These are phyloP conservation scores for Tenthredo distinguenda DNA, from an alignment of 2,888 invertebrate genomes.

Conservation along the genomic window DNA sequence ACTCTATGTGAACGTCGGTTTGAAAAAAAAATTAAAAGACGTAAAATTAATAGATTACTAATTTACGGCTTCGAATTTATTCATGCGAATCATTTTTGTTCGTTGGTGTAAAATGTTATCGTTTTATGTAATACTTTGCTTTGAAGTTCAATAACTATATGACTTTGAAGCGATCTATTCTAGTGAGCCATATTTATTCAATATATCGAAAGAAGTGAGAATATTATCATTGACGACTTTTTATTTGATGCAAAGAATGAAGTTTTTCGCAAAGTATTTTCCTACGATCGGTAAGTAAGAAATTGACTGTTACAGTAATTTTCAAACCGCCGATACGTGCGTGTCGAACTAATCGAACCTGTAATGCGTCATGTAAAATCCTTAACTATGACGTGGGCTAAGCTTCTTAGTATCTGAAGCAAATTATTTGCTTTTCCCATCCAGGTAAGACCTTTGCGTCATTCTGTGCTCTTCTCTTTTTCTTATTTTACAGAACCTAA, in stretches of 20 bases:
- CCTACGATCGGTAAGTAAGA: constrained; percentile 25
- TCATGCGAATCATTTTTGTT: neutral
- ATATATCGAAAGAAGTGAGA: neutral
- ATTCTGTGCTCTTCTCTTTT: neutral
- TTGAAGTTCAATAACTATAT: neutral
- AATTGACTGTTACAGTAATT: neutral
- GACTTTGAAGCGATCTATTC: too few species aligned
- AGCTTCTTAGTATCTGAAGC: neutral
- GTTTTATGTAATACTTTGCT: neutral
- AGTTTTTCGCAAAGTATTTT: neutral
- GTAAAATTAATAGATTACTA: neutral
- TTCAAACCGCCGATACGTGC: neutral
- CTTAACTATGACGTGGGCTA: constrained; percentile 1
- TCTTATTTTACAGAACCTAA: neutral
- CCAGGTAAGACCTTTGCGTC: neutral
- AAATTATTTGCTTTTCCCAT: neutral
- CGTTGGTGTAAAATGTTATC: neutral
- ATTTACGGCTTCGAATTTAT: neutral
- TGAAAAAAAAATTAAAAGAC: neutral
- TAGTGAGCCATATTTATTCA: neutral
- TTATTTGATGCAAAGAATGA: neutral
- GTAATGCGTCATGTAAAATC: constrained; percentile 14
- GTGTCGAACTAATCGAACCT: neutral
- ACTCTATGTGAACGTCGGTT: neutral
- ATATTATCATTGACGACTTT: neutral